Evolutionary conservation across 2,888 invertebrate species (phyloP).

Genomic region (Yponomeuta malinellus): DNA sequence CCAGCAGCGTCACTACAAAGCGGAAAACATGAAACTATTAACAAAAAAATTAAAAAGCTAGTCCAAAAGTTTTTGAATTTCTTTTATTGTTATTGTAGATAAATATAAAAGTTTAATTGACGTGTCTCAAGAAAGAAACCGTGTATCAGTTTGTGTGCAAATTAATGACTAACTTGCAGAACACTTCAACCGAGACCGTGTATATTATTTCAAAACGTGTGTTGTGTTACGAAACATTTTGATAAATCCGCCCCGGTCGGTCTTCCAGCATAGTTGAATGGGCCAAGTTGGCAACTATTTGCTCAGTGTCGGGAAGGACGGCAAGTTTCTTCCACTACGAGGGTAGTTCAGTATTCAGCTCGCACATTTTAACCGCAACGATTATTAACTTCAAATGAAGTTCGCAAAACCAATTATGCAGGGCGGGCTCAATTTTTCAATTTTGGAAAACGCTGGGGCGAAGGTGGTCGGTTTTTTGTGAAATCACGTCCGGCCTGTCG

Average conservation of each 20-base stretch:
- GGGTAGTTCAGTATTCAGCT: conserved; percentile 4
- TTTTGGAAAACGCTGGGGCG: neutral
- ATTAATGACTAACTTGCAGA: neutral
- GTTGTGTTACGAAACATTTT: neutral
- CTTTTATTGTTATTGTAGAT: too few relatives aligned
- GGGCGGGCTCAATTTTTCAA: conserved; percentile 4
- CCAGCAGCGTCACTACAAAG: too few relatives aligned
- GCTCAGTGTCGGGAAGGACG: neutral
- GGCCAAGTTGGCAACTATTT: conserved; percentile 11
- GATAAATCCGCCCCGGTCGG: neutral
- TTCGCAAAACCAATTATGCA: conserved; percentile 12
- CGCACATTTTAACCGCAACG: conserved; percentile 7
- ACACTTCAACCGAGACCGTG: neutral
- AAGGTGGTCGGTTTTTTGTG: neutral
- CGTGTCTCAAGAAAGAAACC: neutral
- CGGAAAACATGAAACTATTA: too few relatives aligned
- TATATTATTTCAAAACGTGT: neutral
- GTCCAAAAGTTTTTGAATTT: too few relatives aligned
- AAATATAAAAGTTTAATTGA: too few relatives aligned
- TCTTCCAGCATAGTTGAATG: conserved; percentile 8
- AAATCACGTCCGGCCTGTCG: conserved; percentile 13
- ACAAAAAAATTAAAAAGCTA: too few relatives aligned
- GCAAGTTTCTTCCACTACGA: conserved; percentile 7
- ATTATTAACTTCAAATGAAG: conserved; percentile 6
- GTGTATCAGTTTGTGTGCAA: neutral